Evolutionary conservation across 2,113 vertebrate genomes (phyloP).

Genomic region (Pluvianellus socialis): DNA sequence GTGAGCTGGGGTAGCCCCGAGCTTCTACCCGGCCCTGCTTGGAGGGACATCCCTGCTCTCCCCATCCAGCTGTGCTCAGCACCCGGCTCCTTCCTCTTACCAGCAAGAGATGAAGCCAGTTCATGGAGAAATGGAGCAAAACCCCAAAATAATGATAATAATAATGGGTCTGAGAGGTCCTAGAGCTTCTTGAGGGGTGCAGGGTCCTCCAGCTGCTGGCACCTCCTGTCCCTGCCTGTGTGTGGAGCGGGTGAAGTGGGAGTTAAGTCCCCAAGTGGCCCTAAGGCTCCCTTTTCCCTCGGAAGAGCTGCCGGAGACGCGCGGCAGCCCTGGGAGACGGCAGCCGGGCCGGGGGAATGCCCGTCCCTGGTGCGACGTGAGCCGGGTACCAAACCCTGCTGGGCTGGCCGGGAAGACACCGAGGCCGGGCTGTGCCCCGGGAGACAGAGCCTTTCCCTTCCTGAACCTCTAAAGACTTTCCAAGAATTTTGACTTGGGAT

Average conservation of each 20-base stretch:
- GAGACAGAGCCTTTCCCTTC: not conserved
- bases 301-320: not conserved
- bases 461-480: not conserved
- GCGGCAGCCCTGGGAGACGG: slow-evolving; percentile 22
- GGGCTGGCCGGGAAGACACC: not conserved
- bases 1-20: not conserved
- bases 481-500: not conserved
- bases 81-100: not conserved
- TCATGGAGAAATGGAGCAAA: not conserved
- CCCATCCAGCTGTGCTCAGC: accelerated
- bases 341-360: not conserved
- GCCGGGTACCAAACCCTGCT: not conserved
- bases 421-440: not conserved
- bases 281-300: not conserved
- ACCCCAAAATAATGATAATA: too few relatives aligned
- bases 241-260: accelerated
- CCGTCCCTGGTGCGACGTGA: not conserved
- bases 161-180: not conserved
- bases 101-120: not conserved
- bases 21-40: too few relatives aligned
- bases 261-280: not conserved
- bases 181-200: accelerated
- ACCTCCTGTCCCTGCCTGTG: accelerated
- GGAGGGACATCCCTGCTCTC: not conserved
- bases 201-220: not conserved